A percentile compares a stretch with the other conserved stretches of the same genome.
phyloP scores from a whole-genome alignment of 2,797 vertebrate species.

The Cryptoprocta ferox region DNA sequence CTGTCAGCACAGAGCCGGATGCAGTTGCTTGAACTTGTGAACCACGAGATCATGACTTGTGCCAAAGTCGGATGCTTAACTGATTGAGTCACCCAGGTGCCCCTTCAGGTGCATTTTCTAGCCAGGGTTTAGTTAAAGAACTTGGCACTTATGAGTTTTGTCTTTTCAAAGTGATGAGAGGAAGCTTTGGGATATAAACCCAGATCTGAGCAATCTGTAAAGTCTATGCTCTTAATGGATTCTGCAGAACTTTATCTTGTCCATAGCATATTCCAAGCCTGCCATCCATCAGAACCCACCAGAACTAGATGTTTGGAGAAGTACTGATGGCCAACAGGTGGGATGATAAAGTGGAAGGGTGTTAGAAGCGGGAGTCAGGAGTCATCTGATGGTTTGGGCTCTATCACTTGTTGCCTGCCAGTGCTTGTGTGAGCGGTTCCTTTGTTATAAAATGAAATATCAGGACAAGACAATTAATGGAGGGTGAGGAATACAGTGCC shows the following conservation, averaged over 20 bases:
- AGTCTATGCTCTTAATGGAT: background rate
- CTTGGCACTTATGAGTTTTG: background rate
- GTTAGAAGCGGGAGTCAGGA: background rate
- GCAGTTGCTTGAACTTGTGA: no score
- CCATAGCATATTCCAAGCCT: background rate
- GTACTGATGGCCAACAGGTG: accelerated
- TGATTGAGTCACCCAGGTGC: no score
- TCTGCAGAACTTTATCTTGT: background rate
- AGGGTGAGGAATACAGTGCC: background rate
- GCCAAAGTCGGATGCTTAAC: no score
- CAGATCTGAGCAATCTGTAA: background rate
- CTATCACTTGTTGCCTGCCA: background rate
- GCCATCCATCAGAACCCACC: background rate
- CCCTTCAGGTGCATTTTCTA: background rate
- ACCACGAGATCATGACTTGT: no score
- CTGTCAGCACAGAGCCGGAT: no score
- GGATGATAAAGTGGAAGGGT: background rate
- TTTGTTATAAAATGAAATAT: background rate
- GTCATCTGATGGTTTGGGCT: background rate
- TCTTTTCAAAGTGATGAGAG: background rate
- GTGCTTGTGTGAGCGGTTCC: background rate
- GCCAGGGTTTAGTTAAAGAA: background rate
- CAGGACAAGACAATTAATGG: background rate
- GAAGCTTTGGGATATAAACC: background rate
- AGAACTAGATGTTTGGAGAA: background rate